Evolutionary conservation across 2,797 vertebrate genomes (phyloP), one percentile per base, ranked within the genome.

Genomic region (Thunnus albacares): DNA sequence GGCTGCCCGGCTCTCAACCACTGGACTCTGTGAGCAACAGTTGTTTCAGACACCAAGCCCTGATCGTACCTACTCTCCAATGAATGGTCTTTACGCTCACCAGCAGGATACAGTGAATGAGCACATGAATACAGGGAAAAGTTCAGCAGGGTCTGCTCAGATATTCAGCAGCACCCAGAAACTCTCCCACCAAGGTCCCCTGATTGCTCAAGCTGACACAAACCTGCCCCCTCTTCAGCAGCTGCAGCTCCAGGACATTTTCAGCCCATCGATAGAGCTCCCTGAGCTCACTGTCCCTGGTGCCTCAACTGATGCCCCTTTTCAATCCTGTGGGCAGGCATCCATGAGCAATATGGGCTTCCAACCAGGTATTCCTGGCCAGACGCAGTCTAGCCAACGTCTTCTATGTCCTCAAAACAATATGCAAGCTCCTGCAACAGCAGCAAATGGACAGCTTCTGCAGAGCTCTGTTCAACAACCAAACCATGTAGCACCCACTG

Each of bases 181-280:
- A 71, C 91, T 92, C 3, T 85, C 81, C n/a, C 90, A 91, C 71
- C 85, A 59, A 0, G 59, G 72, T 3, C 82, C 87, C 3, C 58
- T 81, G 12, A 18, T 74, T 0, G 0, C 62, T 18, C 63, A 28
- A 0, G 9, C 73, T 0, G 69, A 75, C 26, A 1, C 68, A 41
- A 74, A 35, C 38, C n/a, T 83, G 77, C 82, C 84, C 0, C 45
- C 77, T 0, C 66, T 78, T 1, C 89, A 91, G 41, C 89, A 90
- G 73, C 89, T 93, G 64, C 92, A 94, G 83, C 85, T 94, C 8
- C 83, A 76, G 12, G 87, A 93, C 55, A 87, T 94, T 28, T 92
- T 91, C 87, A 85, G 77, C 57, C 85, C 87, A 0, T 83, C 90
- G 0, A 65, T 90, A 18, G 87, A 93, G 68, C 85, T 92, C n/a